Conservation (phyloP, 1,140 invertebrate genomes). For the Drosophila fuyamai region DNA sequence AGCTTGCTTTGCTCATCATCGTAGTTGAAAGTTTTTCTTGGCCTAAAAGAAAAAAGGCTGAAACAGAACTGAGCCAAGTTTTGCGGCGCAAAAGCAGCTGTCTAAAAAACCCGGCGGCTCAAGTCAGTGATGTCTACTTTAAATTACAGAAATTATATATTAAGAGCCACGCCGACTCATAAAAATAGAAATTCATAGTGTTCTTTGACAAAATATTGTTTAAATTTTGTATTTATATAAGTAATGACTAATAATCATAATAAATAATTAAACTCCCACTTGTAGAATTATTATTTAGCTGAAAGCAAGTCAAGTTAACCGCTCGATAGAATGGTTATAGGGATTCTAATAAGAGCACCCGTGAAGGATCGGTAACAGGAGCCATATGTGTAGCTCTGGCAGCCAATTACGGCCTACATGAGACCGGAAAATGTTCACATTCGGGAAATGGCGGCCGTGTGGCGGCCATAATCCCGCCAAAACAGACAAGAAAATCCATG, state of each 20-base stretch:
- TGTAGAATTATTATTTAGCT: not conserved
- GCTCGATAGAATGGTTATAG: not conserved
- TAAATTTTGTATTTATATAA: not conserved
- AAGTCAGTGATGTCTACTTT: not conserved
- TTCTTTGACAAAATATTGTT: not conserved
- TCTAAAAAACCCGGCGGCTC: conserved; percentile 5
- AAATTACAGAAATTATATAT: not conserved
- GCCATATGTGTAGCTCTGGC: conserved; percentile 13
- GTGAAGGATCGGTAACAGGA: conserved; percentile 3
- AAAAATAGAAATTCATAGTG: not conserved
- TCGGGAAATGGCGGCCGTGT: conserved; percentile 37
- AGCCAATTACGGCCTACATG: conserved; percentile 72
- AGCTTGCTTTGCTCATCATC: conserved; percentile 6
- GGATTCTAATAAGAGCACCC: not conserved
- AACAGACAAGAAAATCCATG: conserved; percentile 74
- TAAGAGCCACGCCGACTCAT: no score
- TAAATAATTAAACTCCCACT: no score
- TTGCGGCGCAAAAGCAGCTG: conserved; percentile 26
- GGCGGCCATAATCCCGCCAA: conserved; percentile 56
- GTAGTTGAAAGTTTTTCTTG: conserved; percentile 27
- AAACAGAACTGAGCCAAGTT: conserved; percentile 42
- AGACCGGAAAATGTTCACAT: conserved; percentile 44
- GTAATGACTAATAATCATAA: no score
- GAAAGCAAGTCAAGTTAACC: not conserved
- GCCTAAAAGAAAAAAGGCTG: conserved; percentile 43